Percentiles rank a stretch among this genome's conserved stretches.
These are phyloP conservation scores for Pseudotriccus pelzelni DNA, from an alignment of 2,797 vertebrate species.

Conservation along the genomic window DNA sequence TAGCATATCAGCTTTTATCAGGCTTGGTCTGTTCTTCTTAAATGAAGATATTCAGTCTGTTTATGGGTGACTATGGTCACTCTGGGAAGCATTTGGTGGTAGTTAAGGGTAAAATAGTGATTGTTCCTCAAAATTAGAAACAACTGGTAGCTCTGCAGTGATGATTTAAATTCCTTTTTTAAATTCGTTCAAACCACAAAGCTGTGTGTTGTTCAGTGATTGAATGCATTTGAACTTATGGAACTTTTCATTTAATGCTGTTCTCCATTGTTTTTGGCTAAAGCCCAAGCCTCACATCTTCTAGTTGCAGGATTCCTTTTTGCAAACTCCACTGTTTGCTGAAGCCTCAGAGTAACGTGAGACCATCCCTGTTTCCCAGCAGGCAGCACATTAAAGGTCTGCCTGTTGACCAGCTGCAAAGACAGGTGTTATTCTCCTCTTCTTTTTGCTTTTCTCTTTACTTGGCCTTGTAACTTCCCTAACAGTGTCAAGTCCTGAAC, in stretches of 20 bases:
- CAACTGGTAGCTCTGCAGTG: conserved; percentile 65
- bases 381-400: conserved; percentile 74
- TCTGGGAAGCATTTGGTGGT: conserved; percentile 48
- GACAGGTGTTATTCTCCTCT: conserved; percentile 76
- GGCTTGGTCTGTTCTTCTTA: not conserved
- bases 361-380: conserved; percentile 61
- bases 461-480: conserved; percentile 51
- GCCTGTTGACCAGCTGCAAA: conserved; percentile 75
- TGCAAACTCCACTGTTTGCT: conserved; percentile 66
- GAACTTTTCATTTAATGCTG: conserved; percentile 73
- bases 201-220: conserved; percentile 49
- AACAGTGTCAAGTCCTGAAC: conserved; percentile 8
- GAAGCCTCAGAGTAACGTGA: conserved; percentile 73
- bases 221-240: conserved; percentile 70
- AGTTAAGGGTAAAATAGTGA: conserved; percentile 49
- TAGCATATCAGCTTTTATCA: not conserved
- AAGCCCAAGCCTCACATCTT: conserved; percentile 79
- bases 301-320: conserved; percentile 76
- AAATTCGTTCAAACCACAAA: conserved; percentile 65
- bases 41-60: not conserved
- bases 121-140: conserved; percentile 60
- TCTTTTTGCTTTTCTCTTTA: conserved; percentile 37
- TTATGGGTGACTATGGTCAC: conserved; percentile 37
- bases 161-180: conserved; percentile 51
- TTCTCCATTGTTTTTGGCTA: conserved; percentile 77